A percentile compares a stretch with the other conserved stretches of the same genome.
Evolutionary conservation across 23 tunicate species (phyloP).

Genomic region (Ciona savignyi): DNA sequence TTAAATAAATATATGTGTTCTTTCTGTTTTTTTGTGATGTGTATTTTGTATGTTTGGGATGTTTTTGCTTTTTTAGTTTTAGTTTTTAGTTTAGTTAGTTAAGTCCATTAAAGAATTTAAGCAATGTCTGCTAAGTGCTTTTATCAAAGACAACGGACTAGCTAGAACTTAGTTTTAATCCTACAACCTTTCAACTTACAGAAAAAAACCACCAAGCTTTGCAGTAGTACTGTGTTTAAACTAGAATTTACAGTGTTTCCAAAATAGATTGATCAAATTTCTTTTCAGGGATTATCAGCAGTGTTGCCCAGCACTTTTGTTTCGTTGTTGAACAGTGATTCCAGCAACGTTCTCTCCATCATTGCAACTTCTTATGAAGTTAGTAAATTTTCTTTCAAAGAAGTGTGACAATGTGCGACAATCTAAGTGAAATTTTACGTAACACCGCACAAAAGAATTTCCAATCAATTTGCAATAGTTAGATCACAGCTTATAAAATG

Average conservation of each 20-base stretch:
- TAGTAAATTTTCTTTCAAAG: slow-evolving; percentile 7
- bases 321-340: slow-evolving; percentile 15
- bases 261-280: background rate
- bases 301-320: slow-evolving; percentile 24
- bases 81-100: background rate
- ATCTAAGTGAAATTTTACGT: background rate
- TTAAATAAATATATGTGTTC: no score
- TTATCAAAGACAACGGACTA: no score
- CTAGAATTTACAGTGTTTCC: no score
- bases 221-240: no score
- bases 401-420: background rate
- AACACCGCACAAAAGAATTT: no score
- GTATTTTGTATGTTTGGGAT: no score
- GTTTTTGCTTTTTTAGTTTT: background rate
- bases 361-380: slow-evolving; percentile 60
- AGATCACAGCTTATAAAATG: no score
- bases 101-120: background rate
- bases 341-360: slow-evolving; percentile 49
- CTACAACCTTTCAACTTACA: no score
- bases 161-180: no score
- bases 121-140: background rate
- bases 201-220: no score
- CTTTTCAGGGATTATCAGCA: slow-evolving; percentile 8
- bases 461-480: no score
- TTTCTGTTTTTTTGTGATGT: no score